Percentiles rank a stretch among this genome's conserved stretches.
Conservation (phyloP, 2,113 vertebrate genomes). For the Buteo buteo region DNA sequence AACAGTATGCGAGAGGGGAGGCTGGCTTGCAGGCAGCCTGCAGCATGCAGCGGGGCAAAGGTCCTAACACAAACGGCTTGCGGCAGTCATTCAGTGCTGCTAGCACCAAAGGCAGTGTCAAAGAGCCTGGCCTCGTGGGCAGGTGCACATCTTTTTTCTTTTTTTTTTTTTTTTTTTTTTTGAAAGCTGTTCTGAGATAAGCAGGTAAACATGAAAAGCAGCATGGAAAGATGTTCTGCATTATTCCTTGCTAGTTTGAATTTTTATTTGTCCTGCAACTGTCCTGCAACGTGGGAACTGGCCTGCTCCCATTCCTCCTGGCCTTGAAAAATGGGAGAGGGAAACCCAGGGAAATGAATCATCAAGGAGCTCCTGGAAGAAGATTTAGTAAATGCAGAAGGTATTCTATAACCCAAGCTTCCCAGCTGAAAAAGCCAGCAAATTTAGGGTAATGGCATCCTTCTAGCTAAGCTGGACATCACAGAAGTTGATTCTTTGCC, state of each 20-base stretch:
- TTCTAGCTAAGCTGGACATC: not conserved
- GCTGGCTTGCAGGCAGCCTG: not conserved
- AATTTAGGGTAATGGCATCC: rapidly evolving
- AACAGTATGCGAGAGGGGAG: not conserved
- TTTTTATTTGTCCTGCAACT: not conserved
- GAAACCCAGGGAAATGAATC: constrained; percentile 41
- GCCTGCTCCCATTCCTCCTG: not conserved
- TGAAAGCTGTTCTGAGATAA: not conserved
- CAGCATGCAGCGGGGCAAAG: not conserved
- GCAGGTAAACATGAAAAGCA: not conserved
- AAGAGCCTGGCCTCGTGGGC: not conserved
- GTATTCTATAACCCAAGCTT: not conserved
- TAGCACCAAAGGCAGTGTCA: not conserved
- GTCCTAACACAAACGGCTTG: not conserved
- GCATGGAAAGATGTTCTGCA: not conserved
- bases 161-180: not conserved
- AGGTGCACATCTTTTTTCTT: not conserved
- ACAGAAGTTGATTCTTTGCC: not conserved
- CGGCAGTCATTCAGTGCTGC: not conserved
- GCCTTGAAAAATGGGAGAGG: constrained; percentile 2
- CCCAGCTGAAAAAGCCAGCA: not conserved
- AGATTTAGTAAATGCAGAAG: not conserved
- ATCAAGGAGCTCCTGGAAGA: constrained; percentile 8
- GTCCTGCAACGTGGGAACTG: not conserved
- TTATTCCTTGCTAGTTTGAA: not conserved